A percentile compares a stretch with the other conserved stretches of the same genome.
Conservation (phyloP, 2,888 invertebrate species). For the Agelastica alni region DNA sequence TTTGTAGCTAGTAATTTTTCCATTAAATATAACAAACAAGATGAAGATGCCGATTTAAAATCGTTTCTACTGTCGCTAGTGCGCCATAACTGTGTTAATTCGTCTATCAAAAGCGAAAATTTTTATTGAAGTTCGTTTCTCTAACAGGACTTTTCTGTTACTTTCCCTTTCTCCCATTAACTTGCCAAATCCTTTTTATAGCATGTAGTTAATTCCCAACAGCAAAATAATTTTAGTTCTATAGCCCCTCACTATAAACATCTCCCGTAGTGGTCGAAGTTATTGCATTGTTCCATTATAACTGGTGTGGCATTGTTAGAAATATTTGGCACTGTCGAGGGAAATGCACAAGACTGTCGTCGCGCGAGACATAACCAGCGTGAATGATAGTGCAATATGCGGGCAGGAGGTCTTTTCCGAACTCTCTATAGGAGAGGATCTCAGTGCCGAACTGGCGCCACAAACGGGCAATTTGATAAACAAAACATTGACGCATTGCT, state of each 20-base stretch:
- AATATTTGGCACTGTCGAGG: slow-evolving; percentile 44
- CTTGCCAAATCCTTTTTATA: not conserved
- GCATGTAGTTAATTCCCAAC: not conserved
- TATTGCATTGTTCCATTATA: slow-evolving; percentile 45
- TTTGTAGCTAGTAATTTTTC: no score
- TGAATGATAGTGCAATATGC: slow-evolving; percentile 50
- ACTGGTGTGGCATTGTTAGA: slow-evolving; percentile 36
- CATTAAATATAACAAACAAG: no score
- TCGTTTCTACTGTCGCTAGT: no score
- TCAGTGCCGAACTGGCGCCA: slow-evolving; percentile 1
- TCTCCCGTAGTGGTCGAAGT: slow-evolving; percentile 29
- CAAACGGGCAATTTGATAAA: no score
- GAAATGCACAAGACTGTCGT: slow-evolving; percentile 41
- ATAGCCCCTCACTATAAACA: not conserved
- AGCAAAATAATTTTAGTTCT: not conserved
- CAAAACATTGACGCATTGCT: no score
- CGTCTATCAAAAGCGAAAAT: no score
- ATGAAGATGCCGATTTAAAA: no score
- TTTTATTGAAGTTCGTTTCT: no score
- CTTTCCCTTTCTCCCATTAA: not conserved
- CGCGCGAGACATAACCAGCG: slow-evolving; percentile 28
- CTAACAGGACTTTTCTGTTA: not conserved
- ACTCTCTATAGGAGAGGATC: slow-evolving; percentile 35
- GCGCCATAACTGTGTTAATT: no score
- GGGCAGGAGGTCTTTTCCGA: slow-evolving; percentile 43